phyloP scores from a whole-genome alignment of 1,140 invertebrate genomes.

The Heliconius himera region DNA sequence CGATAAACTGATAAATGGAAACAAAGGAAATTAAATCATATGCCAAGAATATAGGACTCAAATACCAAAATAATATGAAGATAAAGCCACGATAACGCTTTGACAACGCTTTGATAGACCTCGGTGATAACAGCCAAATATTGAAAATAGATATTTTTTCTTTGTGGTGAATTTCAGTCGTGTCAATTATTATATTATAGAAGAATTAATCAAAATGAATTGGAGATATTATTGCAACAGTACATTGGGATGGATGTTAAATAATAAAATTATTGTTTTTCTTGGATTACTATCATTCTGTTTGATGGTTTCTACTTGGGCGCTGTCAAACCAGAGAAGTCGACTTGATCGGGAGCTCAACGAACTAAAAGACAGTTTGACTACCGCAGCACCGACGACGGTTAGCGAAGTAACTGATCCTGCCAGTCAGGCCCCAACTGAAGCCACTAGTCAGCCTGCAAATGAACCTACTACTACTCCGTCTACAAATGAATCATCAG shows the following conservation, averaged over 20 bases:
- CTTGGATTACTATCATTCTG: conserved; percentile 64
- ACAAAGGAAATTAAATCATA: background rate
- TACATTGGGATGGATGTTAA: conserved; percentile 60
- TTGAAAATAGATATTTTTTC: conserved; percentile 25
- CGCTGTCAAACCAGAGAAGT: conserved; percentile 62
- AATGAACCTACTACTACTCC: conserved; percentile 2
- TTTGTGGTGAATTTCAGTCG: conserved; percentile 11
- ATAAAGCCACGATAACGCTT: background rate
- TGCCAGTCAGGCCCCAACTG: background rate
- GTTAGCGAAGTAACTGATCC: conserved; percentile 10
- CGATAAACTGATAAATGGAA: background rate
- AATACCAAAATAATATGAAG: background rate
- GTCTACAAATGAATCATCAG: background rate
- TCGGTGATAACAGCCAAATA: conserved; percentile 20
- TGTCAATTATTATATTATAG: background rate
- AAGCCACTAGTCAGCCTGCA: background rate
- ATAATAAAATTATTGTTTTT: conserved; percentile 73
- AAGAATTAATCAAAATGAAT: conserved; percentile 50
- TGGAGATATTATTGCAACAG: conserved; percentile 61
- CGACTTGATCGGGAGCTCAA: conserved; percentile 46
- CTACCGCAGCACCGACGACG: conserved; percentile 24
- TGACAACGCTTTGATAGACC: conserved; percentile 2
- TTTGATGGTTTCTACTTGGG: conserved; percentile 66
- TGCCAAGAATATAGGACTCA: background rate
- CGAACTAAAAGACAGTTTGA: conserved; percentile 40